Conservation (phyloP, 2,888 invertebrate species). For the Hirudinaria manillensis region DNA sequence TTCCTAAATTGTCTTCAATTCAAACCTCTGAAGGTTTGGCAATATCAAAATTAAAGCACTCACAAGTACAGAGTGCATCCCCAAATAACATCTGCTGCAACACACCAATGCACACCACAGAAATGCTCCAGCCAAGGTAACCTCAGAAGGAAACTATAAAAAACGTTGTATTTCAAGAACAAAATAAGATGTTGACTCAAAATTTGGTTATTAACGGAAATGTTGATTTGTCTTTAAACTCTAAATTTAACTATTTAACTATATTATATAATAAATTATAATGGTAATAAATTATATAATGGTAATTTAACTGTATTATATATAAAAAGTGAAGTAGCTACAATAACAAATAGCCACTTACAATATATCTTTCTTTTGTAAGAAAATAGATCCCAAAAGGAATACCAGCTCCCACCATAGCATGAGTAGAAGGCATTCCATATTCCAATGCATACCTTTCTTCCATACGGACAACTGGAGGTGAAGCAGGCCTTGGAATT, state of each 20-base stretch:
- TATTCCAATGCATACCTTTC: constrained; percentile 83
- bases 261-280: constrained; percentile 5
- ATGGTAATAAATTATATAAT: no score
- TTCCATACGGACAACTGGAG: constrained; percentile 74
- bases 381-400: constrained; percentile 77
- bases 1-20: no score
- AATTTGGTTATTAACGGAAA: background rate
- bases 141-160: constrained; percentile 56
- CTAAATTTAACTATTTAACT: background rate
- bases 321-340: background rate
- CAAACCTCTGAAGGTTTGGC: background rate
- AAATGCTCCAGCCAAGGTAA: constrained; percentile 55
- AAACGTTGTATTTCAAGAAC: constrained; percentile 18
- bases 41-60: constrained; percentile 47
- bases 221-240: no score
- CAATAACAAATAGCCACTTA: constrained; percentile 32
- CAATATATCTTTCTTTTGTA: constrained; percentile 72
- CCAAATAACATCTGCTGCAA: constrained; percentile 77
- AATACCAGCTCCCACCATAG: constrained; percentile 80
- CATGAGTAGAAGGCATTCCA: constrained; percentile 91
- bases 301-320: background rate
- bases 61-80: constrained; percentile 86
- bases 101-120: constrained; percentile 70
- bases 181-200: background rate
- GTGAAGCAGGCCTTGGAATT: constrained; percentile 72